Evolutionary conservation across 2,113 vertebrate species (phyloP), one percentile per base, ranked within the genome.

Genomic region (Phyllostomus discolor): DNA sequence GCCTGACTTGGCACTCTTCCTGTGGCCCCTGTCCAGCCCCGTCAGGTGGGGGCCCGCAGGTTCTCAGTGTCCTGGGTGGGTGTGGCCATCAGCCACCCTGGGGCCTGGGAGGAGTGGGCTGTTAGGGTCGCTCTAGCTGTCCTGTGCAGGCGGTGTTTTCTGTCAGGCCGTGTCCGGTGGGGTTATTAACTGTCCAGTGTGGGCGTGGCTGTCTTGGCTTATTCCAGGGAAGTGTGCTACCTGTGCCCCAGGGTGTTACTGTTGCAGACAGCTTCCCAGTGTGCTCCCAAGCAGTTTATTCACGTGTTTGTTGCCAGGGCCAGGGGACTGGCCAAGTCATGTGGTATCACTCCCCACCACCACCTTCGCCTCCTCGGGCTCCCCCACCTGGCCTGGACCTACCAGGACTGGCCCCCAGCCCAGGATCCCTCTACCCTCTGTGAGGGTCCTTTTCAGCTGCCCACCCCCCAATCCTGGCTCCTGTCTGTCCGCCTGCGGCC

Each of bases 401-500:
- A 73, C 48, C 64, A 76, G 59, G 64, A 80, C 76, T 57, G 79
- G 84, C 41, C 57, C 43, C n/a, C 78, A 80, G 80, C 33, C 67
- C 52, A 64, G 28, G 57, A 79, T 92, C 78, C 22, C 73, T 82
- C 52, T 7, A 10, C 41, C 41, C 43, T 88, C 52, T 50, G 16
- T 87, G 52, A 93, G 86, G 89, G 88, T 83, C 83, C 89, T 89
- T 92, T 91, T 87, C 89, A 93, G 54, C 76, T 88, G 16, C 28
- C 19, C 48, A 2, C 31, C 73, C 7, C 12, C 31, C 38, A n/a
- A 2, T 92, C 93, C 83, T 89, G 93, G 94, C 97, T 97, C 96
- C 97, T 96, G 19, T 96, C 86, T 97, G 97, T 96, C 95, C 91
- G 28, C 76, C 96, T 96, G 97, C 1, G 95, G 96, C 97, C 88